These are phyloP conservation scores for Gouania willdenowi DNA, from an alignment of 2,797 vertebrate species.

Conservation along the genomic window DNA sequence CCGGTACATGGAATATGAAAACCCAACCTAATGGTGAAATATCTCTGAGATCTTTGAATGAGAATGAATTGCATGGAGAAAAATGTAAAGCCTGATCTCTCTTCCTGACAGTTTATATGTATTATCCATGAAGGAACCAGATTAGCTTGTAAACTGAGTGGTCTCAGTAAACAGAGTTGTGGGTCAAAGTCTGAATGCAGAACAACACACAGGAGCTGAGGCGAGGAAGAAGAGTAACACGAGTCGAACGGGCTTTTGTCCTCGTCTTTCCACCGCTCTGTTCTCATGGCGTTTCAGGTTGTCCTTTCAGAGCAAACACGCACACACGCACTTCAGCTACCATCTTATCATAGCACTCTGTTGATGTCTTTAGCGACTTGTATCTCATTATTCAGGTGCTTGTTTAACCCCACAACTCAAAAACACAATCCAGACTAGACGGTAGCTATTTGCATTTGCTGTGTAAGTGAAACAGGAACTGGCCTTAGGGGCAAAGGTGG, in stretches of 20 bases:
- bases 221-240: constrained; percentile 30
- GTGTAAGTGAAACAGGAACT: background rate
- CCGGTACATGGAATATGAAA: too few relatives aligned
- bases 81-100: too few relatives aligned
- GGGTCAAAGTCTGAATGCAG: constrained; percentile 65
- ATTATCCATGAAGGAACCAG: constrained; percentile 18
- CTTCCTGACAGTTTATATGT: constrained; percentile 18
- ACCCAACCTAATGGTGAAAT: too few relatives aligned
- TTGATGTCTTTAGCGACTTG: constrained; percentile 20
- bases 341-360: background rate
- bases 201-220: constrained; percentile 28
- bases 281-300: constrained; percentile 45
- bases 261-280: constrained; percentile 27
- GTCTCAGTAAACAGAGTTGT: constrained; percentile 52
- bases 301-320: constrained; percentile 26
- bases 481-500: constrained; percentile 31
- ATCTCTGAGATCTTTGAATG: too few relatives aligned
- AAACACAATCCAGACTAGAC: background rate
- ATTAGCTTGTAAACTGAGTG: constrained; percentile 18
- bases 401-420: background rate
- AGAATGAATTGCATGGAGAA: too few relatives aligned
- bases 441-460: background rate
- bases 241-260: constrained; percentile 52
- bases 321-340: constrained; percentile 2
- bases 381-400: background rate